A percentile compares a stretch with the other conserved stretches of the same genome.
These are phyloP conservation scores for Mycteria americana DNA, from an alignment of 2,797 vertebrate genomes.

Conservation along the genomic window DNA sequence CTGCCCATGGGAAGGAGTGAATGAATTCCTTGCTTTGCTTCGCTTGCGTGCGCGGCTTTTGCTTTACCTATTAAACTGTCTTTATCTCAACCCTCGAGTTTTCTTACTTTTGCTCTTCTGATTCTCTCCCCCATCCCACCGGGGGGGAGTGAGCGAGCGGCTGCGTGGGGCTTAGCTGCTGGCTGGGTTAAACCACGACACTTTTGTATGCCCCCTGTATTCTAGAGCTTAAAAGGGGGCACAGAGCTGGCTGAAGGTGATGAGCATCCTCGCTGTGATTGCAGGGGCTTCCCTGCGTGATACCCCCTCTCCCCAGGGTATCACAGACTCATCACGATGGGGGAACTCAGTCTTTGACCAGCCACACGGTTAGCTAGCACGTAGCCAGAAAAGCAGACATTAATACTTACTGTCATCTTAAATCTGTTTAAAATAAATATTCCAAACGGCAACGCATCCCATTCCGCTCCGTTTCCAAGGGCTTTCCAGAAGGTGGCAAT, in stretches of 20 bases:
- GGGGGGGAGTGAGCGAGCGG: no score
- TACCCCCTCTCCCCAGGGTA: background rate
- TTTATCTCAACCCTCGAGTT: no score
- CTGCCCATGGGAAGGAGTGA: no score
- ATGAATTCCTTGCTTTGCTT: no score
- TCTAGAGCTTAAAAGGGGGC: background rate
- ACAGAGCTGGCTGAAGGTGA: background rate
- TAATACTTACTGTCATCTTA: background rate
- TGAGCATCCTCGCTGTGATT: accelerated
- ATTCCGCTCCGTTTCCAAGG: background rate
- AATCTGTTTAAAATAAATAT: background rate
- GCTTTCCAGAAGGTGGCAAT: slow-evolving; percentile 40
- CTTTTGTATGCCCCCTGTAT: accelerated
- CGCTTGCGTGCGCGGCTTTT: no score
- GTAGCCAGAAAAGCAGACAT: background rate
- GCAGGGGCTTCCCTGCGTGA: accelerated
- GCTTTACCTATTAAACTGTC: no score
- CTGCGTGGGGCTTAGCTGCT: no score
- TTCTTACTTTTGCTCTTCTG: no score
- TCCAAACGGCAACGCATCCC: accelerated
- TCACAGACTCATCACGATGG: accelerated
- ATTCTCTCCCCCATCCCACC: no score
- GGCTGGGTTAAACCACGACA: no score
- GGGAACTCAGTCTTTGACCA: background rate
- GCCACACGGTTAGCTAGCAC: background rate